Percentiles rank a stretch among this genome's conserved stretches.
These are phyloP conservation scores for Phyllostomus discolor DNA, from an alignment of 2,113 vertebrate genomes.

Conservation along the genomic window DNA sequence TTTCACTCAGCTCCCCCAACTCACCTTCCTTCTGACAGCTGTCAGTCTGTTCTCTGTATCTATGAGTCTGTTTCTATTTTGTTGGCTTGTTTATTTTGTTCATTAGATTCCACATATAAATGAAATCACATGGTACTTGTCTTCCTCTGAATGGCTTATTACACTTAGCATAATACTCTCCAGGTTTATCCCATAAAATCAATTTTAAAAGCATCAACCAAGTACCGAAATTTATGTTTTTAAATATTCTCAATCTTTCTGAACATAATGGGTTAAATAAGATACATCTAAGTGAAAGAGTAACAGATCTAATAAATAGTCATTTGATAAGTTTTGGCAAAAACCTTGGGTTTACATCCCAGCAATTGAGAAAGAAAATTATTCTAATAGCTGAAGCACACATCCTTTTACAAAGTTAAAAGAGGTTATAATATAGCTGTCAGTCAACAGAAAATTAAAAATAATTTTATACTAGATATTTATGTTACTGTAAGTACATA, in stretches of 20 bases:
- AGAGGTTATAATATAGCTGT: background rate
- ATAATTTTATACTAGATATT: background rate
- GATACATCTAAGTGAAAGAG: background rate
- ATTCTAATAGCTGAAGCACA: background rate
- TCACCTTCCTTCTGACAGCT: background rate
- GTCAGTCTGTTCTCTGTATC: background rate
- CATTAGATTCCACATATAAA: background rate
- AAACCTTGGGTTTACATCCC: background rate
- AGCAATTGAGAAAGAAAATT: background rate
- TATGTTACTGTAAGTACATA: background rate
- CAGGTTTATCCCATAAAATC: background rate
- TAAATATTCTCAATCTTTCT: background rate
- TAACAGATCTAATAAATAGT: background rate
- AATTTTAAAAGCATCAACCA: background rate
- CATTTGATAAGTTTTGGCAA: background rate
- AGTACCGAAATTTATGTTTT: background rate
- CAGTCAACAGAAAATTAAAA: background rate
- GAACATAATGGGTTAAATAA: background rate
- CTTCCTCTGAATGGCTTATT: background rate
- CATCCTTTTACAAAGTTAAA: constrained; percentile 9
- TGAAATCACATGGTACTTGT: background rate
- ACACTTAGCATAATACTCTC: background rate
- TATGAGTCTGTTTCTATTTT: background rate
- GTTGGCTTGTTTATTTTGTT: background rate
- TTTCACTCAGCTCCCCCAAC: background rate